phyloP scores from a whole-genome alignment of 2,797 vertebrate species.

The Neosalanx taihuensis region DNA sequence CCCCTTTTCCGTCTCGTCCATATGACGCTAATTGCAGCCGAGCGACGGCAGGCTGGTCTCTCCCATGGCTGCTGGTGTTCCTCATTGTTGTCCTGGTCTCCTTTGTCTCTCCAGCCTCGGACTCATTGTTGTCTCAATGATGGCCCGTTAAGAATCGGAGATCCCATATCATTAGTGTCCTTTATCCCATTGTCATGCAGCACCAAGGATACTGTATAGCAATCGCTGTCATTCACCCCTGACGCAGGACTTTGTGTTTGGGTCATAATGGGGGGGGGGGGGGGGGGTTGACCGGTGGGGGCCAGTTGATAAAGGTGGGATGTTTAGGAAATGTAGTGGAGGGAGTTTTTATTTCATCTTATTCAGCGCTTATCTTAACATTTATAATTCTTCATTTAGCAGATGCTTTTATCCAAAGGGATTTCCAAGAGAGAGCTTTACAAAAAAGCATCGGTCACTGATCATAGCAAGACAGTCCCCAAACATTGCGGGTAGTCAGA shows the following conservation, averaged over 20 bases:
- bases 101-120: conserved; percentile 55
- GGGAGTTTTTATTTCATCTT: too few species aligned
- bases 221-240: conserved; percentile 28
- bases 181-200: conserved; percentile 60
- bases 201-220: conserved; percentile 41
- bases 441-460: too few species aligned
- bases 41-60: conserved; percentile 45
- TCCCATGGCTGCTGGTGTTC: conserved; percentile 47
- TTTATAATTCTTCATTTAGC: too few species aligned
- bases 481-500: too few species aligned
- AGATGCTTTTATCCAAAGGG: too few species aligned
- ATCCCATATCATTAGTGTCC: conserved; percentile 59
- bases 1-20: conserved; percentile 46
- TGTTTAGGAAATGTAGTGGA: too few species aligned
- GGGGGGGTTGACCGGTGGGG: too few species aligned
- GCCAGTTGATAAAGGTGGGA: too few species aligned
- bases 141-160: conserved; percentile 55
- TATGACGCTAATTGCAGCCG: conserved; percentile 69
- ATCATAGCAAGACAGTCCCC: too few species aligned
- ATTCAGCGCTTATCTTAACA: too few species aligned
- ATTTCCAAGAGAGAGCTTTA: too few species aligned
- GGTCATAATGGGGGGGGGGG: not conserved
- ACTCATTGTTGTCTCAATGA: conserved; percentile 60
- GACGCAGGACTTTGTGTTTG: not conserved
- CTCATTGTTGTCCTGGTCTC: conserved; percentile 59